Evolutionary conservation across 2,113 vertebrate species (phyloP).

Genomic region (Callaeas wilsoni): DNA sequence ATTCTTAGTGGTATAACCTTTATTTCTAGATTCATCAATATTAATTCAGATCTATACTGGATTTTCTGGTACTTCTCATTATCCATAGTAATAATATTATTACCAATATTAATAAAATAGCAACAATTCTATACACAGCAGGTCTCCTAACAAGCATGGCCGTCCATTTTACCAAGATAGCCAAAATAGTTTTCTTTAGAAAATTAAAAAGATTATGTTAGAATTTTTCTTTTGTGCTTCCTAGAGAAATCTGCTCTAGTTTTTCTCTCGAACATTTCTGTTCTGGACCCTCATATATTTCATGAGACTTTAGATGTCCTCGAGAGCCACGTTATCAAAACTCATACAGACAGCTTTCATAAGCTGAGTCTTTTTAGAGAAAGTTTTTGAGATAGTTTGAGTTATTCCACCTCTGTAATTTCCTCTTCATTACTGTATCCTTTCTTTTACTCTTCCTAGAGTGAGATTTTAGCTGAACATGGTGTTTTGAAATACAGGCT

Average conservation of each 20-base stretch:
- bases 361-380: background rate
- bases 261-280: background rate
- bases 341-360: background rate
- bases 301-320: background rate
- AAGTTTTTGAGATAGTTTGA: conserved; percentile 16
- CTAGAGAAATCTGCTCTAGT: background rate
- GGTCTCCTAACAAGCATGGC: background rate
- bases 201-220: background rate
- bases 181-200: background rate
- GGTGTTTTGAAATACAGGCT: background rate
- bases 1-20: background rate
- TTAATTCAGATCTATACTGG: background rate
- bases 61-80: background rate
- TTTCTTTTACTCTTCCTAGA: background rate
- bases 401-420: background rate
- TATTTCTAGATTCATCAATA: background rate
- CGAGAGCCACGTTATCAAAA: background rate
- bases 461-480: conserved; percentile 1
- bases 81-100: background rate
- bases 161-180: background rate
- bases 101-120: background rate
- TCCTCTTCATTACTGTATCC: background rate
- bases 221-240: background rate
- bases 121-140: background rate
- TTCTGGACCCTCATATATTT: background rate